These are phyloP conservation scores for Plotosus lineatus DNA, from an alignment of 2,113 vertebrate species.

Conservation along the genomic window DNA sequence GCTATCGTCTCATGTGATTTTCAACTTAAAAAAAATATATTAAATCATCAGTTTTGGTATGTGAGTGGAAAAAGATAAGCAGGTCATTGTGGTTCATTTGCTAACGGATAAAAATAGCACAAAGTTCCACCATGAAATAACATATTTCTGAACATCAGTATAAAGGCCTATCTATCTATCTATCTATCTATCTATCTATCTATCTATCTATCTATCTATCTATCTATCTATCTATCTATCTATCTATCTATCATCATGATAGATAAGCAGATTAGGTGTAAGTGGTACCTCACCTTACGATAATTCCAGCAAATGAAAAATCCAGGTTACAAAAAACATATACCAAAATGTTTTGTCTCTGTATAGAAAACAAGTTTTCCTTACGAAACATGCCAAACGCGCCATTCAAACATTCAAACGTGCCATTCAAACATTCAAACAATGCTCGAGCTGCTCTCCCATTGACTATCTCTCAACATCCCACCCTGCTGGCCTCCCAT, in stretches of 20 bases:
- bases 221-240: background rate
- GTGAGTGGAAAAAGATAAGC: conserved; percentile 10
- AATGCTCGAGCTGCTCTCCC: too few relatives aligned
- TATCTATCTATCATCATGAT: background rate
- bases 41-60: background rate
- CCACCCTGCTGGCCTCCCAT: too few relatives aligned
- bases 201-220: background rate
- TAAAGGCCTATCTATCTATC: background rate
- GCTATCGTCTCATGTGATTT: background rate
- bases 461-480: too few relatives aligned
- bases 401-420: too few relatives aligned
- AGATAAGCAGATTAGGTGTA: too few relatives aligned
- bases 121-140: background rate
- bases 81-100: conserved; percentile 28
- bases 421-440: too few relatives aligned
- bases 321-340: too few relatives aligned
- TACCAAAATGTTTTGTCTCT: too few relatives aligned
- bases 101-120: conserved; percentile 9
- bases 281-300: too few relatives aligned
- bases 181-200: background rate
- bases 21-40: background rate
- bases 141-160: conserved; percentile 7
- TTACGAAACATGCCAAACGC: too few relatives aligned
- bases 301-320: too few relatives aligned
- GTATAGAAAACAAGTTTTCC: too few relatives aligned